Percentiles rank a stretch among this genome's conserved stretches.
Conservation (phyloP, 2,797 vertebrate genomes). For the Phaenicophaeus curvirostris region DNA sequence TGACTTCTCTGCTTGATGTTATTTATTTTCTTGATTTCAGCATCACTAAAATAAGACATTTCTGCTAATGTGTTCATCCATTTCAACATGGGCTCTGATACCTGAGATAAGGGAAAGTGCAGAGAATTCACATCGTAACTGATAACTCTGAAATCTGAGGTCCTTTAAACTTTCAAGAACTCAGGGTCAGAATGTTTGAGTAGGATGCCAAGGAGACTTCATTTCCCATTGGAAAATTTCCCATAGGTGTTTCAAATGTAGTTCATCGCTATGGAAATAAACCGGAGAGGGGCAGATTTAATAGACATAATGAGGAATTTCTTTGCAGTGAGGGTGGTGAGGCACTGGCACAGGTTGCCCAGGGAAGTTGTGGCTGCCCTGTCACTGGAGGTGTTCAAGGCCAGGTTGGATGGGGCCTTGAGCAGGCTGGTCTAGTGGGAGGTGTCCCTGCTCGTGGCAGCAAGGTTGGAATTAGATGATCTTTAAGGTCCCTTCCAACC, state of each 20-base stretch:
- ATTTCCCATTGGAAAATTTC: not conserved
- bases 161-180: not conserved
- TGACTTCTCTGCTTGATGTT: constrained; percentile 44
- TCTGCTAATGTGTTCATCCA: not conserved
- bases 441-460: no score
- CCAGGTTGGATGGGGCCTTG: no score
- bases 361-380: no score
- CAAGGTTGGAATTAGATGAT: no score
- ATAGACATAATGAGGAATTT: no score
- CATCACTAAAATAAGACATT: not conserved
- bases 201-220: not conserved
- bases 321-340: no score
- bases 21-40: not conserved
- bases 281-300: no score
- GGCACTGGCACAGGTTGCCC: no score
- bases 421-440: no score
- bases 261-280: not conserved
- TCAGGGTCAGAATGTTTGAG: not conserved
- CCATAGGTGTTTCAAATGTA: not conserved
- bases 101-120: not conserved
- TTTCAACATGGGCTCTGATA: not conserved
- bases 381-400: no score
- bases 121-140: not conserved
- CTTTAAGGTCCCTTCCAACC: no score
- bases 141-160: not conserved